Evolutionary conservation across 2,113 vertebrate genomes (phyloP).

Genomic region (Morone saxatilis): DNA sequence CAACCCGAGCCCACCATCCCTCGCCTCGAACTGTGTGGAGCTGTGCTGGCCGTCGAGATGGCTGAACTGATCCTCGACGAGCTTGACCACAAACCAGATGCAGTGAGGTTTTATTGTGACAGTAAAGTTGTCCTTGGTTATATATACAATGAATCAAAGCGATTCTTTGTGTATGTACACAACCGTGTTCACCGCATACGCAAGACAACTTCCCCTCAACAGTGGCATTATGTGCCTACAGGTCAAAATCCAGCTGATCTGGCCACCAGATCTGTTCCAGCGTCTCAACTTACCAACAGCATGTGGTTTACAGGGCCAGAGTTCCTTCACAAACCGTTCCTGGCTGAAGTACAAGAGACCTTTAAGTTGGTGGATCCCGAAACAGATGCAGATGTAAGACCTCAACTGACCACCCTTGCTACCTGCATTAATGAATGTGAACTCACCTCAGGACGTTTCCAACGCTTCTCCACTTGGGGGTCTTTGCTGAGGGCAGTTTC

Average conservation of each 20-base stretch:
- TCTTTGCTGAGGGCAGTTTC: constrained; percentile 6
- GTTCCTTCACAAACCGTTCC: not conserved
- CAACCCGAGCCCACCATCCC: constrained; percentile 8
- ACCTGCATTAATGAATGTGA: not conserved
- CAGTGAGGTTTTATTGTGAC: constrained; percentile 22
- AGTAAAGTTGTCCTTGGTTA: constrained; percentile 23
- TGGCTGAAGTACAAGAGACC: not conserved
- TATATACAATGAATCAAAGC: not conserved
- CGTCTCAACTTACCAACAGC: not conserved
- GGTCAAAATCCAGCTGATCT: constrained; percentile 19
- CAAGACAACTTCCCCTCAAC: not conserved
- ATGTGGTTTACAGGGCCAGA: constrained; percentile 32
- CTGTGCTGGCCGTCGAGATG: not conserved
- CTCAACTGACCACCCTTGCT: not conserved
- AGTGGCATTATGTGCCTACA: constrained; percentile 25
- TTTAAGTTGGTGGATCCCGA: constrained; percentile 29
- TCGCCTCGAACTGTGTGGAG: too few relatives aligned
- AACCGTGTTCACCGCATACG: constrained; percentile 20
- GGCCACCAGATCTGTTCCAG: constrained; percentile 1
- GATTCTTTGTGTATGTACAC: constrained; percentile 6
- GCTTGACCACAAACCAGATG: constrained; percentile 17
- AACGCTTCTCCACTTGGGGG: constrained; percentile 34
- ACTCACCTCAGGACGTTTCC: not conserved
- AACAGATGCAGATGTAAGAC: constrained; percentile 6
- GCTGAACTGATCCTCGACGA: constrained; percentile 30